These are phyloP conservation scores for Neopelma chrysocephalum DNA, from an alignment of 2,797 vertebrate genomes.

Conservation along the genomic window DNA sequence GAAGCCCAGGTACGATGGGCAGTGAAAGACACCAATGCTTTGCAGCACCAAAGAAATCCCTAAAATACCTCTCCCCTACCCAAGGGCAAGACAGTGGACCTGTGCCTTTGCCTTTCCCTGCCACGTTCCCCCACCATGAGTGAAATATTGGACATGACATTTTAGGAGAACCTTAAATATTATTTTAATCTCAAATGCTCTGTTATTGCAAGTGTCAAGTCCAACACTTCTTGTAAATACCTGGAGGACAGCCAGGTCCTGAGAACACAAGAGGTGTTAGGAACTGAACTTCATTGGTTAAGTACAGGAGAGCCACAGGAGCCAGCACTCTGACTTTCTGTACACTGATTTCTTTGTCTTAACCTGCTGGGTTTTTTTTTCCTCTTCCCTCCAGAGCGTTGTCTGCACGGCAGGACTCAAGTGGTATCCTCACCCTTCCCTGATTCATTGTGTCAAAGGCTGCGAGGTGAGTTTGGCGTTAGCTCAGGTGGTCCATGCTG, in stretches of 20 bases:
- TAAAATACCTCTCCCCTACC: not conserved
- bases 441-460: constrained; percentile 94
- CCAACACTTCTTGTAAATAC: constrained; percentile 69
- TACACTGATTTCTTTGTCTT: constrained; percentile 60
- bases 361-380: not conserved
- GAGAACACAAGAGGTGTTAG: constrained; percentile 61
- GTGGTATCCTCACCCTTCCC: constrained; percentile 93
- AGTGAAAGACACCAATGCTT: not conserved
- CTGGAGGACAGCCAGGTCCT: constrained; percentile 58
- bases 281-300: constrained; percentile 53
- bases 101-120: constrained; percentile 5
- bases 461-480: constrained; percentile 86
- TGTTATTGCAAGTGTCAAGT: constrained; percentile 70
- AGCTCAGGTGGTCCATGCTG: not conserved
- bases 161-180: constrained; percentile 66
- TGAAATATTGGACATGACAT: constrained; percentile 58
- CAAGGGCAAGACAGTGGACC: not conserved
- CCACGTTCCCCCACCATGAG: not conserved
- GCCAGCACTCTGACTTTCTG: constrained; percentile 1
- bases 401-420: constrained; percentile 93
- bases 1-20: not conserved
- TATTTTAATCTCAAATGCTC: constrained; percentile 70
- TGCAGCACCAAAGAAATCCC: not conserved
- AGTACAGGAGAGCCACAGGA: constrained; percentile 18
- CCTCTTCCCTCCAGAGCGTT: constrained; percentile 79